These are phyloP conservation scores for Thyatira batis DNA, from an alignment of 2,888 invertebrate genomes.

Conservation along the genomic window DNA sequence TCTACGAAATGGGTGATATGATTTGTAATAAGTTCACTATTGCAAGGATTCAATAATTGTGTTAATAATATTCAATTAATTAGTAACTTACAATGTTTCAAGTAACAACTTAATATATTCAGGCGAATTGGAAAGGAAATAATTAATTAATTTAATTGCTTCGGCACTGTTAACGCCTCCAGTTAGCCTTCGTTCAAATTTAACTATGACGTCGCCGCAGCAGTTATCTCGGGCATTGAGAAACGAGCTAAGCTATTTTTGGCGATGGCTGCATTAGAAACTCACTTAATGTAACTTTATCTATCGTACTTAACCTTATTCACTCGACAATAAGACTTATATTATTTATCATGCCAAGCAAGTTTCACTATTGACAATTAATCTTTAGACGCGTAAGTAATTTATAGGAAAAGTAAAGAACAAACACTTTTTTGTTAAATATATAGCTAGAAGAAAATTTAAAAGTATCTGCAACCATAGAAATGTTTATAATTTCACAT, in stretches of 20 bases:
- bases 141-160: constrained; percentile 75
- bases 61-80: not conserved
- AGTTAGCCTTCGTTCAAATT: constrained; percentile 74
- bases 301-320: constrained; percentile 54
- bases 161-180: constrained; percentile 69
- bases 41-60: not conserved
- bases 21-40: not conserved
- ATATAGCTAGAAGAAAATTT: too few species aligned
- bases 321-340: constrained; percentile 46
- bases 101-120: constrained; percentile 41
- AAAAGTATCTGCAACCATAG: too few species aligned
- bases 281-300: constrained; percentile 53
- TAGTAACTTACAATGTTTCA: constrained; percentile 12
- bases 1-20: not conserved
- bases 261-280: constrained; percentile 69
- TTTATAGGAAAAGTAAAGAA: not conserved
- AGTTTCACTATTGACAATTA: not conserved
- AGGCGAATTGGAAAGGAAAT: constrained; percentile 75
- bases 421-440: too few species aligned
- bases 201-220: constrained; percentile 68
- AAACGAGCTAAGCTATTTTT: constrained; percentile 62
- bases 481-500: too few species aligned
- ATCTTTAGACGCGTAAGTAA: not conserved
- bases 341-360: constrained; percentile 25
- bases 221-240: constrained; percentile 57